These are phyloP conservation scores for Anguilla anguilla DNA, from an alignment of 2,797 vertebrate species.

Conservation along the genomic window DNA sequence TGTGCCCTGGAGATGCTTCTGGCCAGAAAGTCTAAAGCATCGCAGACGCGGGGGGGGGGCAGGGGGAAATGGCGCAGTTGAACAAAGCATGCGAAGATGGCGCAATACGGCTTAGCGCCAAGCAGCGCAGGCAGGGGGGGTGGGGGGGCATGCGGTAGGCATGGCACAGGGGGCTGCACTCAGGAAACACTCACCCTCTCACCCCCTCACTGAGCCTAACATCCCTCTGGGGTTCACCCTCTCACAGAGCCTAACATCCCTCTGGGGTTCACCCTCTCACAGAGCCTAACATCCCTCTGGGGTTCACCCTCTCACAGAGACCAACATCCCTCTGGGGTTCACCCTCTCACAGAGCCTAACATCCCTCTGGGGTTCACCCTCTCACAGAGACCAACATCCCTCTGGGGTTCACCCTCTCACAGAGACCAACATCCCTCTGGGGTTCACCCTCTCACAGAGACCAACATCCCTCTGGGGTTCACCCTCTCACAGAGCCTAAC, in stretches of 20 bases:
- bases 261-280: too few relatives aligned
- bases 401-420: too few relatives aligned
- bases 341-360: background rate
- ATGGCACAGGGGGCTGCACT: background rate
- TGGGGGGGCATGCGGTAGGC: background rate
- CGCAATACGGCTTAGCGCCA: background rate
- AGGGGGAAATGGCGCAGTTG: background rate
- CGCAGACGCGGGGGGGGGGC: background rate
- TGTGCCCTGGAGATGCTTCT: background rate
- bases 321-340: background rate
- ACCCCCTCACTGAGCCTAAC: constrained; percentile 20
- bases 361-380: background rate
- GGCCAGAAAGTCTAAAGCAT: background rate
- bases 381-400: constrained; percentile 12
- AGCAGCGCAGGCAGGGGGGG: background rate
- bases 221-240: too few relatives aligned
- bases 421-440: too few relatives aligned
- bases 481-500: constrained; percentile 7
- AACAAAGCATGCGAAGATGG: background rate
- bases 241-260: too few relatives aligned
- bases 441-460: too few relatives aligned
- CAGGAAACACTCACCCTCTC: background rate
- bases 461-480: too few relatives aligned
- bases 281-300: too few relatives aligned
- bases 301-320: background rate